Percentiles rank a stretch among this genome's conserved stretches.
Conservation (phyloP, 2,113 vertebrate genomes). For the Dromiciops gliroides region DNA sequence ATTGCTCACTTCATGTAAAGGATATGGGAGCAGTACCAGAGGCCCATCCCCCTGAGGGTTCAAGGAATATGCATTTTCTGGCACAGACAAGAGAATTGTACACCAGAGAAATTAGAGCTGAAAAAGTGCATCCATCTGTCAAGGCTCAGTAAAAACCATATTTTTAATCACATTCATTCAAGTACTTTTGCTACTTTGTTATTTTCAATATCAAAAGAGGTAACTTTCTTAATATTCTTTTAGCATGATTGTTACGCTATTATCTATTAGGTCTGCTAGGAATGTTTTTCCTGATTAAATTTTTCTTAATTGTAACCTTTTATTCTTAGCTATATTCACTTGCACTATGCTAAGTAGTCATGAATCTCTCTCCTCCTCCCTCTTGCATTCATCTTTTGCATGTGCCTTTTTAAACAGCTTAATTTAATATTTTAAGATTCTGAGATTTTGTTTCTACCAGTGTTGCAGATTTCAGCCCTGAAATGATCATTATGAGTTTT, state of each 20-base stretch:
- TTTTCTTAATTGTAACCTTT: conserved; percentile 56
- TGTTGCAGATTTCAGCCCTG: not conserved
- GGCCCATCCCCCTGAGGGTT: not conserved
- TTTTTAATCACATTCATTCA: not conserved
- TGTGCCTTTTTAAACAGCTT: not conserved
- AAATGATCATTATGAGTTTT: not conserved
- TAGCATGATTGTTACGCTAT: conserved; percentile 61
- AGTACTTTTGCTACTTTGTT: conserved; percentile 7
- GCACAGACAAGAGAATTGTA: not conserved
- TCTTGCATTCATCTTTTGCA: not conserved
- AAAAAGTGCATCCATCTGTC: conserved; percentile 8
- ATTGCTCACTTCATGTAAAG: not conserved
- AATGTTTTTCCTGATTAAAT: conserved; percentile 21
- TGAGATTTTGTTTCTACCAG: not conserved
- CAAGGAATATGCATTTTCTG: conserved; percentile 19
- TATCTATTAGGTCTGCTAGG: conserved; percentile 61
- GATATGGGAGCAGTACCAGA: not conserved
- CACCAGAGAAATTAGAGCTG: conserved; percentile 8
- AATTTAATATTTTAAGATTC: not conserved
- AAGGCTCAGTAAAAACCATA: conserved; percentile 34
- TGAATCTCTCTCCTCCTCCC: not conserved
- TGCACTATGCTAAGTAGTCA: conserved; percentile 49
- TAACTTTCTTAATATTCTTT: conserved; percentile 49
- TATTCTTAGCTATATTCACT: conserved; percentile 54
- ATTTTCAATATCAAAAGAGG: conserved; percentile 66